Evolutionary conservation across 2,888 invertebrate species (phyloP), one percentile per base, ranked within the genome.

Genomic region (Lamproptera curius): DNA sequence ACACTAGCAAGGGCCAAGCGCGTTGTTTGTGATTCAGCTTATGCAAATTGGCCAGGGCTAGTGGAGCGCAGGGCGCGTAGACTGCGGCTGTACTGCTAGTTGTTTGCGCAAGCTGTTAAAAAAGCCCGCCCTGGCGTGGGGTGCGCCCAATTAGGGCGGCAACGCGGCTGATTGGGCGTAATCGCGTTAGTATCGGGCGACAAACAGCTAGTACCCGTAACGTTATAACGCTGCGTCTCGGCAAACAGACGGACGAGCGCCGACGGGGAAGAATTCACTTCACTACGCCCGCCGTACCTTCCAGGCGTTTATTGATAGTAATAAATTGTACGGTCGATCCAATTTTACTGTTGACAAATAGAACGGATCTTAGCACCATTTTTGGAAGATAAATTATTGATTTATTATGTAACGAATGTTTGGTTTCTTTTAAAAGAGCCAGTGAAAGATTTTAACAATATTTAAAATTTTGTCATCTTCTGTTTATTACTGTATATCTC

Each of bases 101-200:
- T 82, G 73, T 87, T 86, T 86, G 75, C 73, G 62, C 70, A 80
- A 82, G 70, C 72, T 79, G 85, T 84, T 83, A 82, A 84, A 85
- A 81, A 85, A 80, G 76, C 68, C 75, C 83, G 77, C 83, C 86
- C 84, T 76, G 76, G 70, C 70, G 65, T 70, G 70, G 76, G 74
- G 75, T 65, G 79, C 73, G 76, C 74, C 81, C 84, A 85, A 87
- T 86, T 87, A 85, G 76, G 82, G 80, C 73, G 77, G 77, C 83
- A 78, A 74, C 79, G 75, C 67, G 73, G 76, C 83, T 87, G 87
- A 87, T 87, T 87, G 87, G 86, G 62, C 72, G 77, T 87, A 86
- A 87, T 87, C 86, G 76, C 42, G 83, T 87, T 87, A 87, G 84
- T 75, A 80, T 81, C 77, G 82, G 80, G 73, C 20, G 69, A 66